Evolutionary conservation across 2,113 vertebrate species (phyloP).

Genomic region (Heterotis niloticus): DNA sequence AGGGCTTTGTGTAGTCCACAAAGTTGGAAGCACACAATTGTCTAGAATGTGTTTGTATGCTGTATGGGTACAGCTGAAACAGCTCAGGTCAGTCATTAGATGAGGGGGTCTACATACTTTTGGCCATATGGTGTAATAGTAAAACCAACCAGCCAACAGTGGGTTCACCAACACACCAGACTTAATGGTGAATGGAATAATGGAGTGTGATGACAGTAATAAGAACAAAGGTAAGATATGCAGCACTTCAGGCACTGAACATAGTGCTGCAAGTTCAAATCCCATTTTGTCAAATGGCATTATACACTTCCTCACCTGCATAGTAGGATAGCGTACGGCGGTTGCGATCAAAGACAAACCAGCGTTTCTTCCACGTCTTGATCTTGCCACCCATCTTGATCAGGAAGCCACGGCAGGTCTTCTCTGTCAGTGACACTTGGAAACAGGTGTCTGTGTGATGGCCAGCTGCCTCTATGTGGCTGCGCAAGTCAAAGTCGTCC

Average conservation of each 20-base stretch:
- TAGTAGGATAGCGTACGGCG: conserved; percentile 90
- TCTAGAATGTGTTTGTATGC: too few relatives aligned
- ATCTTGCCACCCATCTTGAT: conserved; percentile 98
- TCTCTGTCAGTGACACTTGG: conserved; percentile 86
- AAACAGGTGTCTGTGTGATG: conserved; percentile 89
- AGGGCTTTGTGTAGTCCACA: too few relatives aligned
- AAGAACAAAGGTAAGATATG: too few relatives aligned
- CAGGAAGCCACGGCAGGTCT: conserved; percentile 91
- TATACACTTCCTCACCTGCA: conserved; percentile 63
- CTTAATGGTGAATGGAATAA: not conserved
- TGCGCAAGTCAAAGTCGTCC: conserved; percentile 87
- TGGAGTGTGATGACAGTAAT: not conserved
- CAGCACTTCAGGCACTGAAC: not conserved
- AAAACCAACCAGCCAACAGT: not conserved
- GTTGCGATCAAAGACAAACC: conserved; percentile 94
- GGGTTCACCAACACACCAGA: too few relatives aligned
- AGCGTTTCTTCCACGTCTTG: conserved; percentile 95
- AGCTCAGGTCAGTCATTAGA: too few relatives aligned
- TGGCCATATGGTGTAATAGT: too few relatives aligned
- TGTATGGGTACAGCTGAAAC: too few relatives aligned
- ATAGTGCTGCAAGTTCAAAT: not conserved
- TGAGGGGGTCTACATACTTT: too few relatives aligned
- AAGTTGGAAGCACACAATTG: too few relatives aligned
- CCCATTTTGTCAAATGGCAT: not conserved
- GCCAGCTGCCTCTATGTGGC: conserved; percentile 87